Evolutionary conservation across 2,888 invertebrate species (phyloP).

Genomic region (Epiblema foenella): DNA sequence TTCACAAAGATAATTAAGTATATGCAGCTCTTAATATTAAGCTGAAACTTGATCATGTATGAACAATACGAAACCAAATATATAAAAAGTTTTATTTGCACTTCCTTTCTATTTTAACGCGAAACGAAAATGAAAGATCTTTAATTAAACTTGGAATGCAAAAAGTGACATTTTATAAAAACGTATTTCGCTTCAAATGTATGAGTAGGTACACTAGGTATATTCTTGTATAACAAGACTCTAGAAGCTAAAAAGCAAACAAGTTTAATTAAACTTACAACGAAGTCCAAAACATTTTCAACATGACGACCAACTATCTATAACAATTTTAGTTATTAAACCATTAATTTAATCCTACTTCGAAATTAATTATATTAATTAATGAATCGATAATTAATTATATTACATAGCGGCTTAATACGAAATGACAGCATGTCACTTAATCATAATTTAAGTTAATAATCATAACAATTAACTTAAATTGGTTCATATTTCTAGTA

Average conservation of each 20-base stretch:
- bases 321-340: background rate
- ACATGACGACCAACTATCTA: slow-evolving; percentile 16
- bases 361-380: background rate
- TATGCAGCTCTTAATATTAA: too few relatives aligned
- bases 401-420: background rate
- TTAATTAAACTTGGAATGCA: background rate
- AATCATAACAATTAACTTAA: too few relatives aligned
- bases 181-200: background rate
- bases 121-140: too few relatives aligned
- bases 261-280: slow-evolving; percentile 36
- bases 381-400: background rate
- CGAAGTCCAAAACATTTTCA: slow-evolving; percentile 2
- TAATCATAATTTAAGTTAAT: too few relatives aligned
- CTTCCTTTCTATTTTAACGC: too few relatives aligned
- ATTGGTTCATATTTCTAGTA: background rate
- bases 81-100: too few relatives aligned
- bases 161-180: slow-evolving; percentile 1
- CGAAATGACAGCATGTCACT: background rate
- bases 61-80: too few relatives aligned
- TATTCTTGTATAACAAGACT: slow-evolving; percentile 9
- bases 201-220: too few relatives aligned
- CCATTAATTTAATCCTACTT: background rate
- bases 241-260: slow-evolving; percentile 24
- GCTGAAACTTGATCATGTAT: too few relatives aligned
- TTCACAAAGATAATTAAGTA: too few relatives aligned